Evolutionary conservation across 2,888 invertebrate species (phyloP).

Genomic region (Lasiommata megera): DNA sequence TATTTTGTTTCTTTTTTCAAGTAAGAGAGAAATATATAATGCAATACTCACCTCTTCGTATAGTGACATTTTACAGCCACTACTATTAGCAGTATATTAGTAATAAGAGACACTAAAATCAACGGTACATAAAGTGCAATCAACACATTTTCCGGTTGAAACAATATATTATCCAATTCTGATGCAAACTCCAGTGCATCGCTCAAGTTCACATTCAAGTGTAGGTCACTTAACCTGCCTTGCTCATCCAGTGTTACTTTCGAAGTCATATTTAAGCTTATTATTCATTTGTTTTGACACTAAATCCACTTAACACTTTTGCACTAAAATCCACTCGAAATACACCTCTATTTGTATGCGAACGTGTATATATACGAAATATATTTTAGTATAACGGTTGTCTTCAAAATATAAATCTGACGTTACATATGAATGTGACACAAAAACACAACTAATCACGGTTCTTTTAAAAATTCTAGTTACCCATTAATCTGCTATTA

Average conservation of each 20-base stretch:
- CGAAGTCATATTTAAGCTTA: slow-evolving; percentile 17
- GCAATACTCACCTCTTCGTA: slow-evolving; percentile 82
- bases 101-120: slow-evolving; percentile 82
- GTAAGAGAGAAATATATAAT: too few species aligned
- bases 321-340: not conserved
- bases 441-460: not conserved
- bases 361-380: too few species aligned
- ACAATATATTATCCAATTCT: slow-evolving; percentile 60
- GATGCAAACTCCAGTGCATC: slow-evolving; percentile 49
- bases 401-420: not conserved
- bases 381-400: too few species aligned
- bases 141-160: slow-evolving; percentile 72
- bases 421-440: not conserved
- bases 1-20: too few species aligned
- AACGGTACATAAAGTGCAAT: slow-evolving; percentile 84
- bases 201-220: slow-evolving; percentile 40
- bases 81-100: slow-evolving; percentile 84
- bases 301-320: not conserved
- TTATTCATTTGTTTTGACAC: not conserved
- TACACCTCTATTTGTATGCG: too few species aligned
- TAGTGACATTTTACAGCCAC: slow-evolving; percentile 86
- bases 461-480: not conserved
- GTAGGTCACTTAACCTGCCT: slow-evolving; percentile 33
- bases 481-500: not conserved
- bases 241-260: slow-evolving; percentile 13